Conservation (phyloP, 2,888 invertebrate species). For the Acholoe squamosa region DNA sequence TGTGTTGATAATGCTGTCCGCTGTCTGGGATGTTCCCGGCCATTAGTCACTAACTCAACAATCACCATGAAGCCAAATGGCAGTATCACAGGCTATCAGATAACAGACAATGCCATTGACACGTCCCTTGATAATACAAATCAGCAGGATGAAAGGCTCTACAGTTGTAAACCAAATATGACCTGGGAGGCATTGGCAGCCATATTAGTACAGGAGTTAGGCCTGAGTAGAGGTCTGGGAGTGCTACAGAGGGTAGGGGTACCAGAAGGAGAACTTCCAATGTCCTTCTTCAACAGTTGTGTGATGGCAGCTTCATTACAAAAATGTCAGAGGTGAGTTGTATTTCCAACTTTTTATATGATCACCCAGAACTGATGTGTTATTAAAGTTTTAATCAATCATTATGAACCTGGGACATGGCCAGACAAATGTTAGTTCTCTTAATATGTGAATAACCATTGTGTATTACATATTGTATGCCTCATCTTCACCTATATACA, state of each 20-base stretch:
- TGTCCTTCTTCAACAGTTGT: constrained; percentile 73
- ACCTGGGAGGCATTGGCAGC: constrained; percentile 73
- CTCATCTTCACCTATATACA: too few species aligned
- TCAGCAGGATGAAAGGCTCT: neutral
- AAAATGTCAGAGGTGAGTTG: constrained; percentile 73
- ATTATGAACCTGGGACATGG: too few species aligned
- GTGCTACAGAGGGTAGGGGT: constrained; percentile 70
- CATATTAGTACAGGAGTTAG: constrained; percentile 73
- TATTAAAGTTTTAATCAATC: too few species aligned
- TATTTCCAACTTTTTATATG: neutral
- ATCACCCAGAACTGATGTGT: too few species aligned
- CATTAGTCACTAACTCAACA: neutral
- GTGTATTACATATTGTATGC: too few species aligned
- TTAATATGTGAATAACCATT: too few species aligned
- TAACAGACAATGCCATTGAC: too few species aligned
- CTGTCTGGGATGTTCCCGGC: neutral
- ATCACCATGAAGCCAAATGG: neutral
- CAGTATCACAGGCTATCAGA: neutral
- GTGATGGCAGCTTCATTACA: constrained; percentile 71
- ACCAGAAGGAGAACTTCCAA: constrained; percentile 67
- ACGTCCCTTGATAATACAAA: too few species aligned
- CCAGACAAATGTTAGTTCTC: too few species aligned
- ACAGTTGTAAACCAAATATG: constrained; percentile 60
- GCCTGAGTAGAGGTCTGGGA: constrained; percentile 70
- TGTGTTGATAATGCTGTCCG: neutral